phyloP scores from a whole-genome alignment of 64 coral and sea anemone species.

The Montipora efflorescens region DNA sequence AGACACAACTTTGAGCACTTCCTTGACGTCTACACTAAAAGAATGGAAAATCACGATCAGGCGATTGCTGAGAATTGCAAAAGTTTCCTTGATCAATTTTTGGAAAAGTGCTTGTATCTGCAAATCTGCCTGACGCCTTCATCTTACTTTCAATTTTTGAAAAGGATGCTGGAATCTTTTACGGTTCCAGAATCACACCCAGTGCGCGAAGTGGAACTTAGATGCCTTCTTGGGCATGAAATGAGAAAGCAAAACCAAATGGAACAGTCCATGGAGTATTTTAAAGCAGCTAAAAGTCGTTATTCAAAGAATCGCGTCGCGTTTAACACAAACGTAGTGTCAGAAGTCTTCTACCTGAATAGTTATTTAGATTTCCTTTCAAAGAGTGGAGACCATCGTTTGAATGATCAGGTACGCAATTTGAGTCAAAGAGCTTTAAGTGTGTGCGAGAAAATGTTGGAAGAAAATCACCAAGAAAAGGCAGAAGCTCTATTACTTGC shows the following conservation, averaged over 20 bases:
- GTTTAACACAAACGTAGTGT: neutral
- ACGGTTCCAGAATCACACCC: neutral
- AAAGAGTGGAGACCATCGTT: neutral
- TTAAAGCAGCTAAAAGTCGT: neutral
- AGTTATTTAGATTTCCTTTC: constrained; percentile 31
- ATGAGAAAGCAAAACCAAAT: constrained; percentile 19
- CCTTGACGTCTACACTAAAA: neutral
- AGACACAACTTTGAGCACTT: constrained; percentile 46
- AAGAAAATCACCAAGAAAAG: neutral
- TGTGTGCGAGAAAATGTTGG: neutral
- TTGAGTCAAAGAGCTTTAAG: neutral
- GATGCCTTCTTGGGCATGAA: constrained; percentile 59
- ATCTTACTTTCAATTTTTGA: constrained; percentile 2
- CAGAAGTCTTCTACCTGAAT: constrained; percentile 27
- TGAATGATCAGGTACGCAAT: neutral
- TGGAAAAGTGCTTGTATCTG: constrained; percentile 6
- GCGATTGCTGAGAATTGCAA: neutral
- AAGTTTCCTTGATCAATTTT: neutral
- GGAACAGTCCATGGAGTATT: neutral
- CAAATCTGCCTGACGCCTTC: constrained; percentile 38
- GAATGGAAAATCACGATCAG: neutral
- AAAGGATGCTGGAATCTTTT: neutral
- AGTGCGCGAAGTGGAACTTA: neutral
- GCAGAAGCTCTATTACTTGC: neutral
- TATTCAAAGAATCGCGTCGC: neutral